These are phyloP conservation scores for Synanceia verrucosa DNA, from an alignment of 2,797 vertebrate genomes.

Conservation along the genomic window DNA sequence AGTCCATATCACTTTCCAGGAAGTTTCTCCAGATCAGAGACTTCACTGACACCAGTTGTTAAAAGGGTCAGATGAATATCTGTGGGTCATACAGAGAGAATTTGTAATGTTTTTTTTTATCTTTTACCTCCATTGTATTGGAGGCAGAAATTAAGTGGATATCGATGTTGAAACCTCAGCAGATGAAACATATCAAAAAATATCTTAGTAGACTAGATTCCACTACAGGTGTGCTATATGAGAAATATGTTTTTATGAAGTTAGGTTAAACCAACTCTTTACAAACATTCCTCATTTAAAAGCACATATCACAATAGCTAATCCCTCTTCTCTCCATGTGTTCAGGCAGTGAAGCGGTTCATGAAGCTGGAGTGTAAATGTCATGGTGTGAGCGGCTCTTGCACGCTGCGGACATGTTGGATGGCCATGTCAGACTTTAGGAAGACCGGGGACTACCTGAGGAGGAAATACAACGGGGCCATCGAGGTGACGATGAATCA, in stretches of 20 bases:
- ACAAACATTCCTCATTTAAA: background rate
- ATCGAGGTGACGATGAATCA: constrained; percentile 98
- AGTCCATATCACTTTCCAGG: background rate
- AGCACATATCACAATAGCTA: background rate
- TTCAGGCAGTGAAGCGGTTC: constrained; percentile 96
- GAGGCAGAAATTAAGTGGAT: background rate
- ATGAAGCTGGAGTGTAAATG: constrained; percentile 99
- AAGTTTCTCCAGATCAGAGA: background rate
- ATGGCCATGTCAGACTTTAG: constrained; percentile 97
- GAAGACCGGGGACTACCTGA: constrained; percentile 94
- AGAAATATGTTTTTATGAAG: background rate
- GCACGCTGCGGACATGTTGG: constrained; percentile 97
- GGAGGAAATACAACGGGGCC: constrained; percentile 95
- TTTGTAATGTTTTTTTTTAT: background rate
- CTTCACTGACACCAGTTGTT: background rate
- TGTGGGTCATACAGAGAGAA: background rate
- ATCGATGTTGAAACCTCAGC: background rate
- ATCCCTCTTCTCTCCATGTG: background rate
- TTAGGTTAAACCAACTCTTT: background rate
- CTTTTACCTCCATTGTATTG: background rate
- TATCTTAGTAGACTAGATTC: background rate
- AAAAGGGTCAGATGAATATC: background rate
- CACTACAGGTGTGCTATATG: background rate
- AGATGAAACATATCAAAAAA: background rate
- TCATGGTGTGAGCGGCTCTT: constrained; percentile 97